Evolutionary conservation across 2,113 vertebrate genomes (phyloP).

Genomic region (Chlorodrepanis virens): DNA sequence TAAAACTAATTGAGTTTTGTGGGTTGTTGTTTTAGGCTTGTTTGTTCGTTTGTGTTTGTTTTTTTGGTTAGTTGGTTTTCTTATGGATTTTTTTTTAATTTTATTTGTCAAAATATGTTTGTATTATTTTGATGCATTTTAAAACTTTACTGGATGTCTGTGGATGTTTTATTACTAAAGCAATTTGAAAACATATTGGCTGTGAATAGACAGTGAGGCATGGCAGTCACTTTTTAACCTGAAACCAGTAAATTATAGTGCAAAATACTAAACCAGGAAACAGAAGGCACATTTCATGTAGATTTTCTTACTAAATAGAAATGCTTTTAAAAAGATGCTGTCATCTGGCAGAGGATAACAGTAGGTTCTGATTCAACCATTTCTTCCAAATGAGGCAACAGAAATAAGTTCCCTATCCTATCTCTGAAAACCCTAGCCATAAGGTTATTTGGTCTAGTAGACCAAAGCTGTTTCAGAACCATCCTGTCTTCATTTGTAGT

Average conservation of each 20-base stretch:
- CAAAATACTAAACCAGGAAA: background rate
- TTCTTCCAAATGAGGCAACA: background rate
- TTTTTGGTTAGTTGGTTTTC: background rate
- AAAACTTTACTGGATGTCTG: background rate
- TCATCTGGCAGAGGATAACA: background rate
- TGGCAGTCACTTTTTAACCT: background rate
- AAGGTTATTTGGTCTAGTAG: background rate
- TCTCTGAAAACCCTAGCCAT: background rate
- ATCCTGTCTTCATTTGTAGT: background rate
- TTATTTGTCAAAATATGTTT: background rate
- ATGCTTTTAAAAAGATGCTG: background rate
- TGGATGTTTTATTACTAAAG: background rate
- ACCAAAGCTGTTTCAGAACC: background rate
- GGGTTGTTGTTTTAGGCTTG: background rate
- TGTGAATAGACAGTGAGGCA: background rate
- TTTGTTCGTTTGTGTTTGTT: background rate
- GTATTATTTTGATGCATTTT: background rate
- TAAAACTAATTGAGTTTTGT: background rate
- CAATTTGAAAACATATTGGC: background rate
- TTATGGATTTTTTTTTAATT: background rate
- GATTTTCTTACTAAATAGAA: background rate
- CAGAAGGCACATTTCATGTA: background rate
- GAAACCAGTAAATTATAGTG: background rate
- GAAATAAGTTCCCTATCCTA: background rate
- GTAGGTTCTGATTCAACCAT: background rate